These are phyloP conservation scores for Colletes latitarsis DNA, from an alignment of 1,140 invertebrate species.

Conservation along the genomic window DNA sequence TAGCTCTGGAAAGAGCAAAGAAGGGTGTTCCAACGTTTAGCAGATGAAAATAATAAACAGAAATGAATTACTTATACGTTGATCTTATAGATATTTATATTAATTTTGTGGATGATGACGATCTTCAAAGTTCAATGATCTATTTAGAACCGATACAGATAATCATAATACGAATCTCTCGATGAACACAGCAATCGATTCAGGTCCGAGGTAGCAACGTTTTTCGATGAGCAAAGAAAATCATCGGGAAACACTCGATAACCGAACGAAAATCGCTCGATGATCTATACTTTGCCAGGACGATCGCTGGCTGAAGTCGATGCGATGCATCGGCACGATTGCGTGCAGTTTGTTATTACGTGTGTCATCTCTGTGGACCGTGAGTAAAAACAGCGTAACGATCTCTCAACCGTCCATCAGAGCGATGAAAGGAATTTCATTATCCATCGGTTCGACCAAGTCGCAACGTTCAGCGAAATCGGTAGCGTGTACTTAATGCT, in stretches of 20 bases:
- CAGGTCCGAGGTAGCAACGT: too few relatives aligned
- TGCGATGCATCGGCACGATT: slow-evolving; percentile 46
- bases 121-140: too few relatives aligned
- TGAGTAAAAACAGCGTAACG: slow-evolving; percentile 55
- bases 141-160: too few relatives aligned
- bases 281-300: not conserved
- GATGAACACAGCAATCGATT: too few relatives aligned
- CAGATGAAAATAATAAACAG: too few relatives aligned
- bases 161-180: too few relatives aligned
- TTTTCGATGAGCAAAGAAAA: not conserved
- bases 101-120: too few relatives aligned
- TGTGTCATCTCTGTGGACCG: slow-evolving; percentile 48
- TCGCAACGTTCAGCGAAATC: slow-evolving; percentile 16
- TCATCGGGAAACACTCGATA: too few relatives aligned
- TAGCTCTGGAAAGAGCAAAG: too few relatives aligned
- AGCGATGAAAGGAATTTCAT: slow-evolving; percentile 69
- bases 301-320: slow-evolving; percentile 1
- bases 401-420: slow-evolving; percentile 57
- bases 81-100: too few relatives aligned
- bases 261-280: slow-evolving; percentile 17
- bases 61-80: too few relatives aligned
- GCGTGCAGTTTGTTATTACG: slow-evolving; percentile 73
- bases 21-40: too few relatives aligned
- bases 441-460: slow-evolving; percentile 67
- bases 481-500: not conserved